Evolutionary conservation across 2,888 invertebrate genomes (phyloP), one percentile per base, ranked within the genome.

Genomic region (Euzetes globulus): DNA sequence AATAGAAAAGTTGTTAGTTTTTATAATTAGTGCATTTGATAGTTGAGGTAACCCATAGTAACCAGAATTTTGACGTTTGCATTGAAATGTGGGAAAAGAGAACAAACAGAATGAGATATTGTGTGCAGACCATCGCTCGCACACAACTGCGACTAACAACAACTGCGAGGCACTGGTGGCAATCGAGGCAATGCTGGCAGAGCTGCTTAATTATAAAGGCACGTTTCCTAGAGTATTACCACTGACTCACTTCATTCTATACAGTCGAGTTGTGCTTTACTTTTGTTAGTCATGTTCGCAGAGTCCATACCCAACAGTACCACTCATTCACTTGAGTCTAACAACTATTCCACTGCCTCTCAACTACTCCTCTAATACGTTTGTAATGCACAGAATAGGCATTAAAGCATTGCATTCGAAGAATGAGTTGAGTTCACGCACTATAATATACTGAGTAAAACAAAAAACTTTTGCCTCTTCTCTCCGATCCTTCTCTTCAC

Each of bases 141-240:
- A 19, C 13, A 4, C 22, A 4, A 58, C 25, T n/a, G n/a, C n/a
- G n/a, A 22, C 22, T 25, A 29, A 25, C 29, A 63, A 25, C 19
- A 58, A n/a, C n/a, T 27, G 7, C 9, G 7, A 9, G 25, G 65
- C 65, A 65, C 1, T 65, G 65, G 25, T n/a, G 29, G 19, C n/a
- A 19, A 22, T 4, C 19, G 1, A 6, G 60, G 27, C 15, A 52
- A n/a, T 60, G 13, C 60, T 52, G 19, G 27, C 27, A 29, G 60
- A 60, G 60, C 60, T 29, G 60, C 60, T 60, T 60, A 60, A 60
- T 60, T 60, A 60, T 60, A 60, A 60, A 29, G 60, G 60, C 60
- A 60, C 60, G 60, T 60, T 13, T 60, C 27, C 2, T 19, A 52
- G 52, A 19, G 52, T 52, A 52, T 52, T 52, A 52, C 52, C 11